Base-by-base conservation (phyloP, 2,888 invertebrate genomes). In the Chymomyza procnemis region DNA sequence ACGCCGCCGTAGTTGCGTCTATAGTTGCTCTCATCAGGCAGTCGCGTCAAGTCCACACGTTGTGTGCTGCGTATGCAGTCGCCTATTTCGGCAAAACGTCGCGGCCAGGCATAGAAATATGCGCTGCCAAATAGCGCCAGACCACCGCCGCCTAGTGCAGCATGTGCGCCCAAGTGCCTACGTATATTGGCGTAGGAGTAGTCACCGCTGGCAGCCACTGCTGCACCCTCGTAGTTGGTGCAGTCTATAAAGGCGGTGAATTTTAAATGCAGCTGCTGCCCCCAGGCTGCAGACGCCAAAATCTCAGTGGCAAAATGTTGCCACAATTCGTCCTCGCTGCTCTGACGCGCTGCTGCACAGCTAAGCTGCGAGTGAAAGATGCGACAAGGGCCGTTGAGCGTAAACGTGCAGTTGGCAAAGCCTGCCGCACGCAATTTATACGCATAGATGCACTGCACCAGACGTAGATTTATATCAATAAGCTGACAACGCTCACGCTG, bases 21-120 rank as follows among this genome's bases (percentile, higher is more conserved):
- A 90, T 97, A 97, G 81, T 96, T 96, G 90, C 97, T 97, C 88
- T 98, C 97, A 91, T 98, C 97, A 93, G 98, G 95, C 85, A 96
- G 93, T 72, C 93, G 91, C 30, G 92, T 92, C 56, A 93, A 92
- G 90, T 97, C 96, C 22, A 98, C 93, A 69, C 93, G 92, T 26
- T 93, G 93, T 4, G 57, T 93, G 81, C 78, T 87, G 34, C 73
- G 69, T 65, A 91, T 90, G 55, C 87, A 88, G 14, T 92, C 88
- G 18, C 94, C 89, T 30, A 97, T 93, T 78, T 97, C 94, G 5
- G 93, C 92, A 69, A 96, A 91, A 56, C 90, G 91, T 30, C 93
- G 93, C 1, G 98, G 97, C 98, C 98, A 98, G 2, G 97, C 96
- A 89, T 97, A 96, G 61, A 98, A 93, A 88, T 96, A 97, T 0